Conservation (phyloP, 2,797 vertebrate genomes). For the Paratrypauchen microcephalus region DNA sequence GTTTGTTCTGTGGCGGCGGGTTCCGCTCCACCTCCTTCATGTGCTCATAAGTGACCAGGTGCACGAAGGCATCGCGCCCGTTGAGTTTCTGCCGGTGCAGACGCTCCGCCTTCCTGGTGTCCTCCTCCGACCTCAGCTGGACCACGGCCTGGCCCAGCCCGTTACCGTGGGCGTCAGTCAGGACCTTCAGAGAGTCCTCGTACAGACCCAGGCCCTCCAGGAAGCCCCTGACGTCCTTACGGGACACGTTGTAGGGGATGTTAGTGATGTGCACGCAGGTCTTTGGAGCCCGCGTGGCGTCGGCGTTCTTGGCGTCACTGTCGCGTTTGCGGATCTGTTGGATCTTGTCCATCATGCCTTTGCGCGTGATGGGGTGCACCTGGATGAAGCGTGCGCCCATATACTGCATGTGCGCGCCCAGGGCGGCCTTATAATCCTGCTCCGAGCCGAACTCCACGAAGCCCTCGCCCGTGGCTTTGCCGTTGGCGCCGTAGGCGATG, state of each 20-base stretch:
- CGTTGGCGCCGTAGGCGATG: conserved; percentile 95
- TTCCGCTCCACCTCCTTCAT: conserved; percentile 96
- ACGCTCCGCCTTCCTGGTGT: conserved; percentile 92
- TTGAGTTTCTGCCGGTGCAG: conserved; percentile 97
- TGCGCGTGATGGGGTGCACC: conserved; percentile 94
- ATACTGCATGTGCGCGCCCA: conserved; percentile 96
- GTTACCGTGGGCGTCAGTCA: conserved; percentile 90
- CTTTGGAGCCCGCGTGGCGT: conserved; percentile 79
- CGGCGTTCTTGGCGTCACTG: conserved; percentile 86
- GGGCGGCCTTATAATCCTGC: conserved; percentile 90
- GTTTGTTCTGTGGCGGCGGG: conserved; percentile 92
- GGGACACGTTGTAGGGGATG: conserved; percentile 95
- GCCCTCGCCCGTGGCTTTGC: conserved; percentile 95
- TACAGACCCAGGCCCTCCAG: conserved; percentile 91
- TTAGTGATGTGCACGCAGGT: conserved; percentile 94
- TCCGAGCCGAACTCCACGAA: conserved; percentile 96
- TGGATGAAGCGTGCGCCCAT: conserved; percentile 98
- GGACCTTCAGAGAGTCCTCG: conserved; percentile 90
- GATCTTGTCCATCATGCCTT: conserved; percentile 97
- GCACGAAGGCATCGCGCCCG: conserved; percentile 94
- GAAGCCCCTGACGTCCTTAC: conserved; percentile 93
- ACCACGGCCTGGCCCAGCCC: conserved; percentile 95
- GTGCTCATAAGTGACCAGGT: conserved; percentile 90
- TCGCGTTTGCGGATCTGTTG: conserved; percentile 91
- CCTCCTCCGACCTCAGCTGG: conserved; percentile 94